phyloP scores from a whole-genome alignment of 2,888 invertebrate species.

The Hetaerina titia region DNA sequence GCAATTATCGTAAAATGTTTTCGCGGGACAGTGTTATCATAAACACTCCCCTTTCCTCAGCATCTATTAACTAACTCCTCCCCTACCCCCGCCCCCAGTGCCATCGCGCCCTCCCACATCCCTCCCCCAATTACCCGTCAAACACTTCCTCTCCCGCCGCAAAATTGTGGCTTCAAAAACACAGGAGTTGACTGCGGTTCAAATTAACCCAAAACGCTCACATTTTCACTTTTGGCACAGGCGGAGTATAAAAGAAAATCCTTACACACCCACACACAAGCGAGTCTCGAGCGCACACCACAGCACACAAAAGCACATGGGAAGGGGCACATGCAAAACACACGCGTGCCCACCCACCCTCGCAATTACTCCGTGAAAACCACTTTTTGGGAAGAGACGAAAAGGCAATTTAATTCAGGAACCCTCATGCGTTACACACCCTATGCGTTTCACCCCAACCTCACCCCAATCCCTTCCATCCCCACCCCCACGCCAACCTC shows the following conservation, averaged over 20 bases:
- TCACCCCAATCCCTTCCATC: background rate
- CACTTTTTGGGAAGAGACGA: background rate
- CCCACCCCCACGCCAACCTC: background rate
- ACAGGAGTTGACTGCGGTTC: background rate
- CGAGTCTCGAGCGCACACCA: background rate
- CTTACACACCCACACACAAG: background rate
- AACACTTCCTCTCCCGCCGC: background rate
- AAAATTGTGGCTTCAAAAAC: background rate
- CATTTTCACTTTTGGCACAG: background rate
- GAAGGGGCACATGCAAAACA: background rate
- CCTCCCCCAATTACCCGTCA: background rate
- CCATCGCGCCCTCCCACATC: background rate
- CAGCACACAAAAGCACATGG: background rate
- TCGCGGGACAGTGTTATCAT: constrained; percentile 20
- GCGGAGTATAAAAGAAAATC: background rate
- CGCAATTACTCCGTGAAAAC: background rate
- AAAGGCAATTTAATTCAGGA: constrained; percentile 31
- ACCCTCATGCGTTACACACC: background rate
- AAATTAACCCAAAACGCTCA: constrained; percentile 33
- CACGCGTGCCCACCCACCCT: background rate
- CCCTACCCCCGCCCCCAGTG: background rate
- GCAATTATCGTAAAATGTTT: constrained; percentile 35
- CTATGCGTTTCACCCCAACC: background rate
- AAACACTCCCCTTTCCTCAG: constrained; percentile 19
- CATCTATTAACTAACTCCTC: background rate